A percentile compares a stretch with the other conserved stretches of the same genome.
Evolutionary conservation across 2,113 vertebrate species (phyloP).

Genomic region (Cyanoramphus novaezelandiae): DNA sequence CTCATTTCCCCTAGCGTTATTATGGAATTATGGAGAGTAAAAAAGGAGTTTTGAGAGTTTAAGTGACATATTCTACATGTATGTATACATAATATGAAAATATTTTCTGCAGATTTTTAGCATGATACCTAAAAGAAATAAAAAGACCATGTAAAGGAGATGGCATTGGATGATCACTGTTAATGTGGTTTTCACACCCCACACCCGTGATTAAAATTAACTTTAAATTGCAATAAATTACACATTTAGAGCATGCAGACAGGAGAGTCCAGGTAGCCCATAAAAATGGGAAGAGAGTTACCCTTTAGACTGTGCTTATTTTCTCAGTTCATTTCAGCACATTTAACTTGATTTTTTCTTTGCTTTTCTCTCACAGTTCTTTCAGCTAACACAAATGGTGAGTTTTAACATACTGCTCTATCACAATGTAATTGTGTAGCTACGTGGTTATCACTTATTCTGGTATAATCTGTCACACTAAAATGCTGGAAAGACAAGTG

Average conservation of each 20-base stretch:
- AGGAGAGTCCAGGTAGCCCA: not conserved
- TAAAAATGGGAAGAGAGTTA: not conserved
- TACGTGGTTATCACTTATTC: not conserved
- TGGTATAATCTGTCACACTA: not conserved
- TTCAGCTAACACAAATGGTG: constrained; percentile 87
- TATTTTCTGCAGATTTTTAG: not conserved
- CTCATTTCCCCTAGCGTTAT: not conserved
- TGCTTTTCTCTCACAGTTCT: constrained; percentile 78
- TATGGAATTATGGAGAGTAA: not conserved
- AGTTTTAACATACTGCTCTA: constrained; percentile 63
- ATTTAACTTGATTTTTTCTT: not conserved
- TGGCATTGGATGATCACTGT: not conserved
- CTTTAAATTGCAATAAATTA: not conserved
- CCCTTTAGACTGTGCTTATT: not conserved
- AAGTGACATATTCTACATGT: not conserved
- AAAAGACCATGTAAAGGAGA: not conserved
- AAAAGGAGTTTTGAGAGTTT: not conserved
- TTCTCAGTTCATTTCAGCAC: not conserved
- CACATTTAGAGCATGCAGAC: not conserved
- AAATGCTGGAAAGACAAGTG: not conserved
- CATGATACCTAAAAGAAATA: not conserved
- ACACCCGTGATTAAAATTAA: not conserved
- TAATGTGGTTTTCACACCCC: not conserved
- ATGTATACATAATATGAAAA: not conserved
- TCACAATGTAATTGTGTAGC: not conserved